These are phyloP conservation scores for Protodeltote pygarga DNA, from an alignment of 2,888 invertebrate genomes.

Conservation along the genomic window DNA sequence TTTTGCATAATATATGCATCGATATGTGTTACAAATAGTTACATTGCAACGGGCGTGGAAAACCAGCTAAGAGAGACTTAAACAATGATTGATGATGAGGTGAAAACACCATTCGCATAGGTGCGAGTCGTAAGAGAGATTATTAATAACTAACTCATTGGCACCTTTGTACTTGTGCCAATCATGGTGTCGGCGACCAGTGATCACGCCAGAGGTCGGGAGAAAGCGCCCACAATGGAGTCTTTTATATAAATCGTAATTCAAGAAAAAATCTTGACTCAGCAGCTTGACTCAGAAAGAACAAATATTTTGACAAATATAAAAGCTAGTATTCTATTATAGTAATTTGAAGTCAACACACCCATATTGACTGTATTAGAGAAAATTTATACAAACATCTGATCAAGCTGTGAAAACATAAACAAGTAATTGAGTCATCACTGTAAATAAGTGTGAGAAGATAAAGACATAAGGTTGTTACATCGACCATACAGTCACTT, in stretches of 20 bases:
- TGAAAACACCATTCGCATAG: constrained; percentile 43
- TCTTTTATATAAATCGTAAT: constrained; percentile 46
- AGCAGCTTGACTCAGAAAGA: constrained; percentile 31
- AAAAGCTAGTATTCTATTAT: constrained; percentile 27
- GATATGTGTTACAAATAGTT: background rate
- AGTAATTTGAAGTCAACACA: constrained; percentile 6
- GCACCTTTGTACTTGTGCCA: constrained; percentile 56
- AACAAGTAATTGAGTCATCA: constrained; percentile 14
- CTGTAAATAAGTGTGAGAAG: constrained; percentile 25
- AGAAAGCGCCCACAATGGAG: constrained; percentile 58
- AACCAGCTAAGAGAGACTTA: constrained; percentile 28
- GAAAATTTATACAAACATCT: constrained; percentile 7
- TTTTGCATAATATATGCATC: constrained; percentile 19
- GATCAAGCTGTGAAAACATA: constrained; percentile 13
- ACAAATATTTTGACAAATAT: constrained; percentile 21
- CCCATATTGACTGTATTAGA: constrained; percentile 15
- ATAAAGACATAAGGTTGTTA: background rate
- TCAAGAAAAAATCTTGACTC: constrained; percentile 45
- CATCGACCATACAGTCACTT: background rate
- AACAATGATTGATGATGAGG: constrained; percentile 57
- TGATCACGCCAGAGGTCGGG: constrained; percentile 52
- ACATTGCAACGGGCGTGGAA: constrained; percentile 30
- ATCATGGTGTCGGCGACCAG: constrained; percentile 53
- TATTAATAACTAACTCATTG: constrained; percentile 62
- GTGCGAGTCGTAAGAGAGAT: constrained; percentile 55